A percentile compares a stretch with the other conserved stretches of the same genome.
Evolutionary conservation across 2,113 vertebrate genomes (phyloP).

Genomic region (Laterallus jamaicensis): DNA sequence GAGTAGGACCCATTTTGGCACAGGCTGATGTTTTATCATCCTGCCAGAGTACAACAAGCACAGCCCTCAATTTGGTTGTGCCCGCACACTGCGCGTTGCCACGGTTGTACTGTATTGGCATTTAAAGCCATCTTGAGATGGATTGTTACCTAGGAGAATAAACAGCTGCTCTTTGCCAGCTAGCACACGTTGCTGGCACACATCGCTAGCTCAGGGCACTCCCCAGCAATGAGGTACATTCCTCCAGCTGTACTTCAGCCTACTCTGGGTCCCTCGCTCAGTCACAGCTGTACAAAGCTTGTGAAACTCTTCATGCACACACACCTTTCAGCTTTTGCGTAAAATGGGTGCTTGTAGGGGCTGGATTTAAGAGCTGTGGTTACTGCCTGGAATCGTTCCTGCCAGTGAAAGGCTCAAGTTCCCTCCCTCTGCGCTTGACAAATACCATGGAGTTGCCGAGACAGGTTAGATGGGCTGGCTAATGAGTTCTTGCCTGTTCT

Average conservation of each 20-base stretch:
- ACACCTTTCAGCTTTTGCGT: not conserved
- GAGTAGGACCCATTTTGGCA: not conserved
- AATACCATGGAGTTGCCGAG: not conserved
- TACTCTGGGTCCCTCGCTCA: not conserved
- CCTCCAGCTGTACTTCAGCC: not conserved
- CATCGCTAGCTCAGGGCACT: fast-evolving
- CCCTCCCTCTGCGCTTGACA: not conserved
- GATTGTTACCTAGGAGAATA: not conserved
- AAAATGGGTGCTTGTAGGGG: not conserved
- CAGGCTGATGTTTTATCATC: not conserved
- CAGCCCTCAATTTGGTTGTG: not conserved
- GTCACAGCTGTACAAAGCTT: not conserved
- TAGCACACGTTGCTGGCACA: fast-evolving
- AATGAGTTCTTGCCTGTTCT: not conserved
- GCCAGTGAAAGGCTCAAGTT: not conserved
- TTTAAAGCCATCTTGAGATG: not conserved
- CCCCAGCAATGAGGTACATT: not conserved
- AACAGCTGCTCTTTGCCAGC: not conserved
- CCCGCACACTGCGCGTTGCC: not conserved
- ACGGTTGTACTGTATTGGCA: not conserved
- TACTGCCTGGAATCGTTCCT: not conserved
- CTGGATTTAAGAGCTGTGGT: not conserved
- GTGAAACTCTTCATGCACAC: not conserved
- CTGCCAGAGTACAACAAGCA: not conserved
- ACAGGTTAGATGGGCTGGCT: not conserved